Conservation (phyloP, 2,113 vertebrate genomes). For the Picathartes gymnocephalus region DNA sequence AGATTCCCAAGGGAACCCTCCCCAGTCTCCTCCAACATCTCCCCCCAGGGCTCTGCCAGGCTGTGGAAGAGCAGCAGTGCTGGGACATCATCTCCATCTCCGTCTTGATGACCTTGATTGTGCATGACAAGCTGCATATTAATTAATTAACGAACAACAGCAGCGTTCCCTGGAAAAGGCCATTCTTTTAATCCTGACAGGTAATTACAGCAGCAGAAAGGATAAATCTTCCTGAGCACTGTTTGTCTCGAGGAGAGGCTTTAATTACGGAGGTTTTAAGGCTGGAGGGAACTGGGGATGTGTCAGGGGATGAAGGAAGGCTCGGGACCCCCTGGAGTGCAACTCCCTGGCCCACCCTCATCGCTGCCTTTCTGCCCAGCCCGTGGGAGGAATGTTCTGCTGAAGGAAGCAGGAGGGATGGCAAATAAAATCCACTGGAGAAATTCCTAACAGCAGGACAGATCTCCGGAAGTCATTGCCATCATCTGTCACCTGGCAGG, state of each 20-base stretch:
- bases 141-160: neutral
- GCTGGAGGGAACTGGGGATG: neutral
- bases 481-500: neutral
- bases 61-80: neutral
- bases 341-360: neutral
- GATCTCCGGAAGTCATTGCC: neutral
- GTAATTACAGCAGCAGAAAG: constrained; percentile 33
- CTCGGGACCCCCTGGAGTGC: neutral
- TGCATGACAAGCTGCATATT: constrained; percentile 29
- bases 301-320: neutral
- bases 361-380: neutral
- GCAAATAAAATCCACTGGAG: neutral
- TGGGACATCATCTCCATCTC: neutral
- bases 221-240: neutral
- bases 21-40: neutral
- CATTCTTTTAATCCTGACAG: constrained; percentile 41
- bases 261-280: neutral
- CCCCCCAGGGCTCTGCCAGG: neutral
- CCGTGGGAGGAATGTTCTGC: neutral
- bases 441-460: neutral
- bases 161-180: neutral
- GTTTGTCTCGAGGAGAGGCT: constrained; percentile 22
- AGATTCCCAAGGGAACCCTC: neutral
- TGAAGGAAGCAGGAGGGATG: neutral
- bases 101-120: constrained; percentile 47